A percentile compares a stretch with the other conserved stretches of the same genome.
phyloP scores from a whole-genome alignment of 2,797 vertebrate species.

The Poecilia gillii region DNA sequence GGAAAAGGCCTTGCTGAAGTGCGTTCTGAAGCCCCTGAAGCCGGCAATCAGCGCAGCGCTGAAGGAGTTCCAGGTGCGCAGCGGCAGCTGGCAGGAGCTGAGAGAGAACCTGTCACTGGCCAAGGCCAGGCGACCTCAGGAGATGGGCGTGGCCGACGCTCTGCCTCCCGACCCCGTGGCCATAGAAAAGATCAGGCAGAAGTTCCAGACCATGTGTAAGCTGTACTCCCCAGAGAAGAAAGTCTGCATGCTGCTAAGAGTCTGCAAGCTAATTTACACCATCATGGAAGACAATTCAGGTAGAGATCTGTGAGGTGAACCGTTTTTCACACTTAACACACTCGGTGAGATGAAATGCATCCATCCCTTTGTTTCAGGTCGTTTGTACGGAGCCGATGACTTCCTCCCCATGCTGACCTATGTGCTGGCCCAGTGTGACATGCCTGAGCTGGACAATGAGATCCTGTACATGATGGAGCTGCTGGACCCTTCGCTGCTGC shows the following conservation, averaged over 20 bases:
- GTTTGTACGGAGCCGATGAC: constrained; percentile 94
- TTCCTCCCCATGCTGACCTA: constrained; percentile 96
- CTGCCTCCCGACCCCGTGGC: constrained; percentile 91
- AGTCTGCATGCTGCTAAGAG: constrained; percentile 90
- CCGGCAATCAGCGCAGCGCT: constrained; percentile 86
- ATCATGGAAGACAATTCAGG: constrained; percentile 99
- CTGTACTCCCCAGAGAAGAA: constrained; percentile 98
- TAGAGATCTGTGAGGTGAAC: constrained; percentile 51
- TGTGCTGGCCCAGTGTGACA: constrained; percentile 94
- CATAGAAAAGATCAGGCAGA: constrained; percentile 94
- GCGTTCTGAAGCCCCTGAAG: constrained; percentile 94
- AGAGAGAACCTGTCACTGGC: constrained; percentile 93
- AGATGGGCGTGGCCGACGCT: constrained; percentile 90
- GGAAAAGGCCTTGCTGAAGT: constrained; percentile 98
- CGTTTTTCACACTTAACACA: not conserved
- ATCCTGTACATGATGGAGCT: constrained; percentile 99
- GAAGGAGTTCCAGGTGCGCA: constrained; percentile 88
- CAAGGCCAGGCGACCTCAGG: constrained; percentile 88
- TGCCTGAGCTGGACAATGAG: constrained; percentile 93
- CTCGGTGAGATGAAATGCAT: too few species aligned
- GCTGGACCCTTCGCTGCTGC: constrained; percentile 91
- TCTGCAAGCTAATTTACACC: constrained; percentile 97
- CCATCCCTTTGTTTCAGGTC: not conserved
- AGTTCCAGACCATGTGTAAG: constrained; percentile 94
- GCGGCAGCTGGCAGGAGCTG: constrained; percentile 90